Evolutionary conservation across 1,140 invertebrate genomes (phyloP), one percentile per base, ranked within the genome.

Genomic region (Panagrolaimus sp.): DNA sequence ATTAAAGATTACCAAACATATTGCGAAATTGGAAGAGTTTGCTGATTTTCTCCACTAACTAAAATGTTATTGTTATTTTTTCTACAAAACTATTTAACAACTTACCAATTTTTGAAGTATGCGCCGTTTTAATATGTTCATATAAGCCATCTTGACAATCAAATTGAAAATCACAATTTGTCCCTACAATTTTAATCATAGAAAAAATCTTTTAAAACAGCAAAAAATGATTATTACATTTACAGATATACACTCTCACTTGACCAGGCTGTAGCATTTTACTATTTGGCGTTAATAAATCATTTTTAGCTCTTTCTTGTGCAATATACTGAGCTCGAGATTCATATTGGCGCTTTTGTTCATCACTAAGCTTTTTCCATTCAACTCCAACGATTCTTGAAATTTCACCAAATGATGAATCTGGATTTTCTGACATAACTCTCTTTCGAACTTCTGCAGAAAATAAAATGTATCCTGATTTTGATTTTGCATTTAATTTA

Each of bases 381-480:
- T 95, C 93, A 79, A 91, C 91, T 71, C 94, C 95, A 78, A 98
- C 93, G 80, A 97, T 90, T 75, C 93, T 89, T 77, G 92, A 96
- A 80, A 99, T 95, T 84, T 98, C 95, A 63, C 96, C 96, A 86
- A 98, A 98, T 25, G 89, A 89, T 63, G 90, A 90, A 70, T 94
- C 92, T 5, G 94, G 94, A 87, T 98, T 95, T 81, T 91, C 90
- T 78, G 90, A 86, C 83, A 92, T 88, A 83, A 93, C 88, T 79
- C 87, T 84, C 89, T 94, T 87, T 14, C 96, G 87, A 45, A 96
- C 89, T 86, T 98, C 96, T 83, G 93, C 91, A 14, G 96, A 96
- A 87, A 96, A 99, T 27, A 98, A 87, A 81, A 98, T 98, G 85
- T 98, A 99, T 11, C 95, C 95, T 77, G 93, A 93, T 84, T 91